Conservation (phyloP, 2,797 vertebrate genomes). For the Mormyrus proboscirostris region DNA sequence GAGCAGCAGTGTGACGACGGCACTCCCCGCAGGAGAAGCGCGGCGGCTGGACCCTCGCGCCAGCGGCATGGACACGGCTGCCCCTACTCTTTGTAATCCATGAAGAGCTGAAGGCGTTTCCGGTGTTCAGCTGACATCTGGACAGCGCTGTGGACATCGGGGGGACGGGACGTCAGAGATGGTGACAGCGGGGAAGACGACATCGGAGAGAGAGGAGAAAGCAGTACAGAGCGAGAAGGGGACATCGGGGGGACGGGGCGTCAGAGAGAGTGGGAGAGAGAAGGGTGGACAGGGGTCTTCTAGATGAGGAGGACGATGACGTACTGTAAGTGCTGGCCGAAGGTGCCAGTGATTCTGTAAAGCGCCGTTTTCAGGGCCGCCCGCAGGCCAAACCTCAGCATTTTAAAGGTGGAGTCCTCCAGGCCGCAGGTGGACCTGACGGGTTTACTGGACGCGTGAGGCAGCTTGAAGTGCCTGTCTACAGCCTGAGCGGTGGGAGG, state of each 20-base stretch:
- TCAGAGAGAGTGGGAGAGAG: background rate
- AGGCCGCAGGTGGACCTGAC: constrained; percentile 63
- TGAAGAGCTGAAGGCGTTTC: constrained; percentile 90
- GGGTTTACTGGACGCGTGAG: constrained; percentile 89
- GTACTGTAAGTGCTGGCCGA: constrained; percentile 90
- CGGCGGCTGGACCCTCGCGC: background rate
- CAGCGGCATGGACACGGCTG: background rate
- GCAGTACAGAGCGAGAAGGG: background rate
- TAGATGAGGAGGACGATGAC: constrained; percentile 26
- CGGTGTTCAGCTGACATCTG: constrained; percentile 85
- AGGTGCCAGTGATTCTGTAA: constrained; percentile 87
- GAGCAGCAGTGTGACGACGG: background rate
- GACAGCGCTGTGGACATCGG: constrained; percentile 68
- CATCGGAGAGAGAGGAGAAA: background rate
- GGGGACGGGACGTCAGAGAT: background rate
- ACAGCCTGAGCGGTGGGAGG: constrained; percentile 67
- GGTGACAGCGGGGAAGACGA: background rate
- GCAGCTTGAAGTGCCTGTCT: constrained; percentile 93
- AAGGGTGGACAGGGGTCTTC: background rate
- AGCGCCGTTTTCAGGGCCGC: constrained; percentile 88
- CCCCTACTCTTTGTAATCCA: constrained; percentile 86
- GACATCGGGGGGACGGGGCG: background rate
- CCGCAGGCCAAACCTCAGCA: constrained; percentile 84
- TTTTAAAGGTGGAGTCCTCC: constrained; percentile 82
- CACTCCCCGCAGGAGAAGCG: background rate